Conservation (phyloP, 2,888 invertebrate species). For the Platypus cylindrus region DNA sequence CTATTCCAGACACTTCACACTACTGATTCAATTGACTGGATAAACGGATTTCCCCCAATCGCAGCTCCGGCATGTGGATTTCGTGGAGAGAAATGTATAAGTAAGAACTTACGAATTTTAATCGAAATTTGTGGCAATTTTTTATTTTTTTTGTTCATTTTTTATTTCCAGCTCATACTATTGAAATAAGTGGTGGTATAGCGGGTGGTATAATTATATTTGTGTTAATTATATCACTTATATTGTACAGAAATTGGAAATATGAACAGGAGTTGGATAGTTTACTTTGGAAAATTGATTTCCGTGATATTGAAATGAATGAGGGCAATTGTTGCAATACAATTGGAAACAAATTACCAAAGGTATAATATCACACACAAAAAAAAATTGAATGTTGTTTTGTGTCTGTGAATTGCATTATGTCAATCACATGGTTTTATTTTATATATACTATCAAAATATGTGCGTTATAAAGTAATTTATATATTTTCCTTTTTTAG, state of each 20-base stretch:
- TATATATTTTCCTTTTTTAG: too few species aligned
- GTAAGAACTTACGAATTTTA: conserved; percentile 47
- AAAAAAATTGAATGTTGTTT: too few species aligned
- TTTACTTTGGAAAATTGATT: conserved; percentile 88
- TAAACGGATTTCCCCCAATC: conserved; percentile 59
- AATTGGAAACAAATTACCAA: conserved; percentile 30
- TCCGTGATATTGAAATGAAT: conserved; percentile 70
- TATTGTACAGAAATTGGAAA: conserved; percentile 80
- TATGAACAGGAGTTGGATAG: conserved; percentile 91
- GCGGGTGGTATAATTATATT: conserved; percentile 63
- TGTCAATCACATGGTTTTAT: too few species aligned
- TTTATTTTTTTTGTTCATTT: not conserved
- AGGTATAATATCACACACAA: too few species aligned
- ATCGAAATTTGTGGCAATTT: not conserved
- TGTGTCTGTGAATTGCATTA: too few species aligned
- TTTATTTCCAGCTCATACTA: conserved; percentile 51
- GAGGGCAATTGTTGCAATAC: conserved; percentile 40
- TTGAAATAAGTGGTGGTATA: conserved; percentile 70
- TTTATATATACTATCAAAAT: too few species aligned
- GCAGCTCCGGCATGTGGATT: conserved; percentile 88
- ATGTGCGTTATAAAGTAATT: too few species aligned
- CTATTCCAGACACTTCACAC: conserved; percentile 74
- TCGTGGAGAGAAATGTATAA: conserved; percentile 76
- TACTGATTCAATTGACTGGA: conserved; percentile 63
- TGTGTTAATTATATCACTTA: conserved; percentile 57